A percentile compares a stretch with the other conserved stretches of the same genome.
These are phyloP conservation scores for Lepidocolaptes lacrymiger DNA, from an alignment of 2,797 vertebrate species.

Conservation along the genomic window DNA sequence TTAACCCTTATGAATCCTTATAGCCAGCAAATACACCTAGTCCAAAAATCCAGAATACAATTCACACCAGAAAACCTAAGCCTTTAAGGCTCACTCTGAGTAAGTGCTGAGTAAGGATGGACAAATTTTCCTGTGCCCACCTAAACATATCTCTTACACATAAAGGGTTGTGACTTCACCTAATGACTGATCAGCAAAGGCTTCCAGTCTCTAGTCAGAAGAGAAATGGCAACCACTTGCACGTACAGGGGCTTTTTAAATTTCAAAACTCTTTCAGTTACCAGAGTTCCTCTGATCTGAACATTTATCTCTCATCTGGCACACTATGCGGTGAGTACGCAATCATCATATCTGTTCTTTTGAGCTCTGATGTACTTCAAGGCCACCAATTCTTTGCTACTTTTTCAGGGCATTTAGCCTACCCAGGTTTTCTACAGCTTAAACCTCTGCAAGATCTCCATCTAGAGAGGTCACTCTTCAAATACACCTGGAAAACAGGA, in stretches of 20 bases:
- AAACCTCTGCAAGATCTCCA: background rate
- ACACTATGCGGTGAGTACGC: background rate
- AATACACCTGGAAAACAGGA: background rate
- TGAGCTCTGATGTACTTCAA: background rate
- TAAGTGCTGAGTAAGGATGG: background rate
- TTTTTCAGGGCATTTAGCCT: background rate
- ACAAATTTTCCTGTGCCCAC: background rate
- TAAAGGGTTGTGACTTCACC: background rate
- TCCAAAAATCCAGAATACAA: background rate
- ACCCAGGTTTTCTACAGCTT: background rate
- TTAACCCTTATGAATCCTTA: background rate
- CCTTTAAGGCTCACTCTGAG: background rate
- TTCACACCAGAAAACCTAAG: constrained; percentile 19
- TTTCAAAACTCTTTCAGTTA: background rate
- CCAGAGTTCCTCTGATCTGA: background rate
- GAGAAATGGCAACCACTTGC: background rate
- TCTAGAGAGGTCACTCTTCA: background rate
- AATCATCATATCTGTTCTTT: background rate
- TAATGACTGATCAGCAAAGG: background rate
- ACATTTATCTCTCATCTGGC: background rate
- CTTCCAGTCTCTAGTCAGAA: background rate
- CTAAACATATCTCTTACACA: constrained; percentile 6
- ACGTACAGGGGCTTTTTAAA: background rate
- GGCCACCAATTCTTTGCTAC: background rate
- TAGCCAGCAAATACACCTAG: background rate